These are phyloP conservation scores for Diceros bicornis DNA, from an alignment of 2,797 vertebrate species.

Conservation along the genomic window DNA sequence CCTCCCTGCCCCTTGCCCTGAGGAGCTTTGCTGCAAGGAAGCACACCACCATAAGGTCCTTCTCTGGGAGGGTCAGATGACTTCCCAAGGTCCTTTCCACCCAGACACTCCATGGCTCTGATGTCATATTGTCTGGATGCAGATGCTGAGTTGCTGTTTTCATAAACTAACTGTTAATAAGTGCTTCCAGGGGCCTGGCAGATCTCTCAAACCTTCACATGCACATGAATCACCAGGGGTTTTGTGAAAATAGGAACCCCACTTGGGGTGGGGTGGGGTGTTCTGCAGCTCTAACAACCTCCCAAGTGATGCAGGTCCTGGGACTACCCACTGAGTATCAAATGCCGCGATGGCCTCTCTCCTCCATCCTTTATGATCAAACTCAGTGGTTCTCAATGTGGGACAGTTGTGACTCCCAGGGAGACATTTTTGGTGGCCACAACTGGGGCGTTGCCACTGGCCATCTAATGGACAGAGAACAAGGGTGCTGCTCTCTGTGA, in stretches of 20 bases:
- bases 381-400: neutral
- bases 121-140: neutral
- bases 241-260: neutral
- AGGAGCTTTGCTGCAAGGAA: neutral
- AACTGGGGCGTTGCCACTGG: too few species aligned
- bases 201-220: rapidly evolving
- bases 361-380: neutral
- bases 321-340: neutral
- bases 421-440: neutral
- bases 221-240: neutral
- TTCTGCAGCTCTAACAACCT: neutral
- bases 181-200: neutral
- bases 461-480: neutral
- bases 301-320: rapidly evolving
- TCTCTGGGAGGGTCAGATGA: neutral
- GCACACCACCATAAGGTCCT: neutral
- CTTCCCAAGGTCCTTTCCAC: neutral
- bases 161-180: neutral
- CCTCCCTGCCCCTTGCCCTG: neutral
- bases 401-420: neutral
- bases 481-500: neutral
- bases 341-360: neutral
- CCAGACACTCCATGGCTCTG: neutral
- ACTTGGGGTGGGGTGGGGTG: neutral
- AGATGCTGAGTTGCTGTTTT: neutral